Evolutionary conservation across 2,797 vertebrate species (phyloP).

Genomic region (Microctenopoma steveboyesi): DNA sequence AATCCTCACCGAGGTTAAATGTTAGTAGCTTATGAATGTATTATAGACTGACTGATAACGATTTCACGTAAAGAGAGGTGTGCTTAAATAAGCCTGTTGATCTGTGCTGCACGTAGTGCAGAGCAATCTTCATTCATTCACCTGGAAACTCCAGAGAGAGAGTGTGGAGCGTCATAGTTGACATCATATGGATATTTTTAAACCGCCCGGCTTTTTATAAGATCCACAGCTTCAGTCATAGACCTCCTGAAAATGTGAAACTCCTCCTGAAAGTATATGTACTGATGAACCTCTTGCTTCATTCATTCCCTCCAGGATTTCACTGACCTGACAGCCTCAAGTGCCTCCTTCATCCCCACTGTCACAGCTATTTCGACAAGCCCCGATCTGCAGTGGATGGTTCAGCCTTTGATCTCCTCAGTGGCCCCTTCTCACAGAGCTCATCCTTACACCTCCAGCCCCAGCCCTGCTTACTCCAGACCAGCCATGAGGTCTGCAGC

Average conservation of each 20-base stretch:
- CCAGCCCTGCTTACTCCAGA: constrained; percentile 69
- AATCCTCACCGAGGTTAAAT: not conserved
- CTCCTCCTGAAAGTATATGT: constrained; percentile 37
- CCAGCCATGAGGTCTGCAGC: constrained; percentile 79
- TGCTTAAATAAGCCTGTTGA: constrained; percentile 25
- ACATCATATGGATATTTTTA: constrained; percentile 91
- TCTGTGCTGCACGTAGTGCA: constrained; percentile 38
- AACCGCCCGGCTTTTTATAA: constrained; percentile 80
- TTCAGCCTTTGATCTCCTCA: constrained; percentile 90
- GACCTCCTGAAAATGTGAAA: constrained; percentile 31
- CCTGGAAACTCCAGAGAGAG: constrained; percentile 89
- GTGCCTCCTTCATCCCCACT: constrained; percentile 92
- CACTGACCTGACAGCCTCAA: constrained; percentile 89
- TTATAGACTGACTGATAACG: not conserved
- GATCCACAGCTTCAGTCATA: constrained; percentile 60
- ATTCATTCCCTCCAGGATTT: constrained; percentile 86
- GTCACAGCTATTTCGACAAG: constrained; percentile 92
- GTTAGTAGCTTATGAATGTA: not conserved
- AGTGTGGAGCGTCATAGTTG: constrained; percentile 86
- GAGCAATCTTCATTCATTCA: constrained; percentile 73
- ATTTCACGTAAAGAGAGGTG: not conserved
- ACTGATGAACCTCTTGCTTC: constrained; percentile 49
- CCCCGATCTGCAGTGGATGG: constrained; percentile 94
- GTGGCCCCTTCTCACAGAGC: constrained; percentile 89
- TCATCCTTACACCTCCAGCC: constrained; percentile 84